Conservation (phyloP, 2,888 invertebrate species). For the Axea sp. region DNA sequence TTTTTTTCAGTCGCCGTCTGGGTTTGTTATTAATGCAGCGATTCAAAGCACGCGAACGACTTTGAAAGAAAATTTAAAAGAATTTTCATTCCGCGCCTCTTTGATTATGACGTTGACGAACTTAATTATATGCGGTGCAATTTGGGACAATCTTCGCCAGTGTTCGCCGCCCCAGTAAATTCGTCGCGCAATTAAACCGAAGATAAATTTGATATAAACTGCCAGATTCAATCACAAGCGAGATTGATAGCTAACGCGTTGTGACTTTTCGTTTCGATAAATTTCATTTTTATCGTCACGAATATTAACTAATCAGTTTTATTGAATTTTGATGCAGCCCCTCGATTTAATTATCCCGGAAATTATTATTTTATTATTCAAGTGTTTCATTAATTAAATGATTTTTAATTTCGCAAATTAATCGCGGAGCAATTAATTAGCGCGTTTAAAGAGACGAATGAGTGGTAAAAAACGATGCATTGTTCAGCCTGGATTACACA, state of each 20-base stretch:
- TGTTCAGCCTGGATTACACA: constrained; percentile 33
- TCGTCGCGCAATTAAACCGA: constrained; percentile 24
- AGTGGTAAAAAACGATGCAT: constrained; percentile 4
- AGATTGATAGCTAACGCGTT: neutral
- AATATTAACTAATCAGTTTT: no score
- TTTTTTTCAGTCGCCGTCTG: neutral
- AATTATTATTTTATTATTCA: no score
- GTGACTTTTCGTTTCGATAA: constrained; percentile 1
- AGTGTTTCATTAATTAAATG: no score
- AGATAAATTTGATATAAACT: constrained; percentile 39
- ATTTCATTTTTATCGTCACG: neutral
- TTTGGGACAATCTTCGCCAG: constrained; percentile 12
- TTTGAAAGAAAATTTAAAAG: constrained; percentile 8
- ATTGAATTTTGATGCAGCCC: no score
- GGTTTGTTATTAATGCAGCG: constrained; percentile 9
- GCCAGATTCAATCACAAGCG: no score
- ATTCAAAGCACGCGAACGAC: constrained; percentile 4
- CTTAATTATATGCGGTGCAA: constrained; percentile 28
- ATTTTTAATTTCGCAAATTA: neutral
- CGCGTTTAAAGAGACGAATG: constrained; percentile 21
- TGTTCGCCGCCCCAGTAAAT: constrained; percentile 16
- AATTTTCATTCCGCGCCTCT: neutral
- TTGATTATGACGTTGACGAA: constrained; percentile 36
- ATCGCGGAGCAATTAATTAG: constrained; percentile 28
- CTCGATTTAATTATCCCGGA: no score